Conservation (phyloP, 2,888 invertebrate genomes). For the Oxycera nigricornis region DNA sequence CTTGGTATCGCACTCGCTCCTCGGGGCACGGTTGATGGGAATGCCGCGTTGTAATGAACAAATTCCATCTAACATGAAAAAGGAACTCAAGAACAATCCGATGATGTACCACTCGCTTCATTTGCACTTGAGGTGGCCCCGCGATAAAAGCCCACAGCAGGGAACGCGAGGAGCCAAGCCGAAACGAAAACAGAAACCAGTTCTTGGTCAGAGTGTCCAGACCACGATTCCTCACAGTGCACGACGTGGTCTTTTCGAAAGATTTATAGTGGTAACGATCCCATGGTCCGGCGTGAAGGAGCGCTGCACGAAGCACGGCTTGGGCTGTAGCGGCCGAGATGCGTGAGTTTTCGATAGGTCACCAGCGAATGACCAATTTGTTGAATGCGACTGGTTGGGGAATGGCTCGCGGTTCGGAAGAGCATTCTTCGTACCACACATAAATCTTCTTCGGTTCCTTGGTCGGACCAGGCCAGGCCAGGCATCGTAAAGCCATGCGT, state of each 20-base stretch:
- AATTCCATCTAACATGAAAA: not conserved
- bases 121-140: not conserved
- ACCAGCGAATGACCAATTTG: constrained; percentile 22
- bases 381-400: not conserved
- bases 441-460: constrained; percentile 1
- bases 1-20: not conserved
- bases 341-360: constrained; percentile 14
- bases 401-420: not conserved
- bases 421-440: not conserved
- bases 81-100: not conserved
- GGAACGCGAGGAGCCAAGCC: not conserved
- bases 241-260: not conserved
- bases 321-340: not conserved
- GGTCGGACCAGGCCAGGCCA: no score
- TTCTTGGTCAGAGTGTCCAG: not conserved
- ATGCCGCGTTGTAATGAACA: not conserved
- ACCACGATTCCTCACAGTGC: constrained; percentile 6
- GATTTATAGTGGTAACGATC: constrained; percentile 21
- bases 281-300: not conserved
- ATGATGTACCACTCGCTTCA: not conserved
- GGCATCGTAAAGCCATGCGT: constrained; percentile 15
- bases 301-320: not conserved
- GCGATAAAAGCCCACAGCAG: not conserved
- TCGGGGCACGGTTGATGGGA: not conserved
- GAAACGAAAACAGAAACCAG: constrained; percentile 6